phyloP scores from a whole-genome alignment of 1,140 invertebrate species.

The Apocrypta bakeri region DNA sequence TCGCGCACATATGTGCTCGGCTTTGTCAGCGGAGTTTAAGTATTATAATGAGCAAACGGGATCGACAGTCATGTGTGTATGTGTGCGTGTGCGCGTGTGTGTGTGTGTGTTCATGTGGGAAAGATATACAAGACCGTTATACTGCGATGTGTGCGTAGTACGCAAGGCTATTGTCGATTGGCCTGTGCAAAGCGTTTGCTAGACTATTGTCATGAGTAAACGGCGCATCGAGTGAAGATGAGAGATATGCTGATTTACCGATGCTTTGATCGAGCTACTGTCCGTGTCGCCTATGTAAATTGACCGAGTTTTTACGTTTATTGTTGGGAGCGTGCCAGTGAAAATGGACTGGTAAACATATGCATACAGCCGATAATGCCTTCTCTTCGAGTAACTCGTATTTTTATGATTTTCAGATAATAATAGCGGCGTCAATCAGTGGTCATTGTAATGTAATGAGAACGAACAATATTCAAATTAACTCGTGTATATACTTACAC shows the following conservation, averaged over 20 bases:
- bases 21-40: conserved; percentile 51
- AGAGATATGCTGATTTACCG: conserved; percentile 33
- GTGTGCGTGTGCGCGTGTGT: no score
- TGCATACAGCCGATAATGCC: neutral
- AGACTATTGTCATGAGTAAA: conserved; percentile 26
- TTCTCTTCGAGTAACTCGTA: no score
- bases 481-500: no score
- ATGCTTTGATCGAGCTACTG: conserved; percentile 5
- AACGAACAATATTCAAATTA: no score
- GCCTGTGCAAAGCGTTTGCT: neutral
- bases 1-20: conserved; percentile 56
- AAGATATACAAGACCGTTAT: conserved; percentile 55
- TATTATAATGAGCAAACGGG: conserved; percentile 60
- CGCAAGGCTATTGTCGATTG: neutral
- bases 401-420: no score
- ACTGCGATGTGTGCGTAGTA: neutral
- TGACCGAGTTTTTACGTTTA: neutral
- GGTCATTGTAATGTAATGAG: no score
- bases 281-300: conserved; percentile 9
- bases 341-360: neutral
- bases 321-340: neutral
- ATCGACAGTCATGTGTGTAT: conserved; percentile 57
- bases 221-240: conserved; percentile 27
- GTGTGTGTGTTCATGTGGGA: conserved; percentile 66
- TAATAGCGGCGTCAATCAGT: no score